These are phyloP conservation scores for Drosophila carrolli DNA, from an alignment of 1,140 invertebrate species.

Conservation along the genomic window DNA sequence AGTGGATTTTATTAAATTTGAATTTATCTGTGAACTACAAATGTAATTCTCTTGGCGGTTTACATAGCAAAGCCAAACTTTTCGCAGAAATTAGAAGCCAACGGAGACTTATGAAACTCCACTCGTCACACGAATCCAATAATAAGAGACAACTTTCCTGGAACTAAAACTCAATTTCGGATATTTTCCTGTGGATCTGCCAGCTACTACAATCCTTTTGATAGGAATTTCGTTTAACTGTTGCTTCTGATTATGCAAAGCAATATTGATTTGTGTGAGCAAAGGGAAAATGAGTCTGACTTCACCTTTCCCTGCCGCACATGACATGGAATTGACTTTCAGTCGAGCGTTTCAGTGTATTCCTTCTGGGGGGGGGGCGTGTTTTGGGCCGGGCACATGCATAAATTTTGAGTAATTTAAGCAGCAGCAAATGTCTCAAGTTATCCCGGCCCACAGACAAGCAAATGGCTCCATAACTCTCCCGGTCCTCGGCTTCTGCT, in stretches of 20 bases:
- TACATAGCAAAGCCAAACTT: too few relatives aligned
- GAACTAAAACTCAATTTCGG: slow-evolving; percentile 8
- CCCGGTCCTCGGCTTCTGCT: slow-evolving; percentile 15
- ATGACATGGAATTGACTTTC: slow-evolving; percentile 51
- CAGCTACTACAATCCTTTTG: slow-evolving; percentile 23
- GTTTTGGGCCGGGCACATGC: slow-evolving; percentile 22
- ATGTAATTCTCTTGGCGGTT: too few relatives aligned
- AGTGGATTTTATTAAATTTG: too few relatives aligned
- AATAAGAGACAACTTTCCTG: slow-evolving; percentile 5
- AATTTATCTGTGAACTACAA: too few relatives aligned
- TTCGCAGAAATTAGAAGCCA: too few relatives aligned
- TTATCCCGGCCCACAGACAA: slow-evolving; percentile 24
- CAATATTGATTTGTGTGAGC: slow-evolving; percentile 48
- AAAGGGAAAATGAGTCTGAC: slow-evolving; percentile 27
- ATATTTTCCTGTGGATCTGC: slow-evolving; percentile 12
- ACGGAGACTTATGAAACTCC: too few relatives aligned
- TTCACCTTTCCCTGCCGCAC: background rate
- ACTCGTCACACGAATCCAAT: background rate
- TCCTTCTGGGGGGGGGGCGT: slow-evolving; percentile 6
- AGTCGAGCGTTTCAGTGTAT: background rate
- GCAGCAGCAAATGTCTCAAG: slow-evolving; percentile 57
- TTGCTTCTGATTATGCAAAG: slow-evolving; percentile 60
- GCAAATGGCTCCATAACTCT: slow-evolving; percentile 67
- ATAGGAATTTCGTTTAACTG: slow-evolving; percentile 33
- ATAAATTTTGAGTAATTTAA: slow-evolving; percentile 63